Percentiles rank a stretch among this genome's conserved stretches.
Evolutionary conservation across 2,113 vertebrate genomes (phyloP).

Genomic region (Phaetusa simplex): DNA sequence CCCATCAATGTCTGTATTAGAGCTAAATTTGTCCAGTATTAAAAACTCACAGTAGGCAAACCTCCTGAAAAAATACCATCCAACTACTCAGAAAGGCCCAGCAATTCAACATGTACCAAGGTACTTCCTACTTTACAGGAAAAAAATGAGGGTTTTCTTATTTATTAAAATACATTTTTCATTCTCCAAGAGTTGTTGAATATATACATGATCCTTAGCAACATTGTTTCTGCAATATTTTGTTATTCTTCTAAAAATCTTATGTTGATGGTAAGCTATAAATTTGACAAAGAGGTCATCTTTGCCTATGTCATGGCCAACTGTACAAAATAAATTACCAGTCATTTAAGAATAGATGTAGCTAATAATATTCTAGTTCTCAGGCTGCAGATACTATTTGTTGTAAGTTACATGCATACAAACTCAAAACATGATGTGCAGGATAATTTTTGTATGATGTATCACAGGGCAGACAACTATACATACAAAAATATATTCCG

Average conservation of each 20-base stretch:
- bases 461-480: background rate
- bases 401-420: background rate
- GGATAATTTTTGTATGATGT: background rate
- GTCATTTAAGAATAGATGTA: background rate
- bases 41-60: background rate
- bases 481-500: background rate
- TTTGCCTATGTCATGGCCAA: background rate
- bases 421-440: background rate
- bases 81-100: background rate
- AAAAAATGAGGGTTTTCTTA: accelerated
- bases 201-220: background rate
- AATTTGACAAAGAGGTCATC: background rate
- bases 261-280: background rate
- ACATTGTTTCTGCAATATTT: background rate
- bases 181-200: background rate
- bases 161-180: background rate
- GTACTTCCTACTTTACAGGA: background rate
- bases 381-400: background rate
- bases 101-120: background rate
- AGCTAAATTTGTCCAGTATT: background rate
- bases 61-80: background rate
- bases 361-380: background rate
- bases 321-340: background rate
- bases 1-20: background rate
- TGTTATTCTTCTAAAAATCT: background rate